phyloP scores from a whole-genome alignment of 1,140 invertebrate species.

The Calephelis virginiensis region DNA sequence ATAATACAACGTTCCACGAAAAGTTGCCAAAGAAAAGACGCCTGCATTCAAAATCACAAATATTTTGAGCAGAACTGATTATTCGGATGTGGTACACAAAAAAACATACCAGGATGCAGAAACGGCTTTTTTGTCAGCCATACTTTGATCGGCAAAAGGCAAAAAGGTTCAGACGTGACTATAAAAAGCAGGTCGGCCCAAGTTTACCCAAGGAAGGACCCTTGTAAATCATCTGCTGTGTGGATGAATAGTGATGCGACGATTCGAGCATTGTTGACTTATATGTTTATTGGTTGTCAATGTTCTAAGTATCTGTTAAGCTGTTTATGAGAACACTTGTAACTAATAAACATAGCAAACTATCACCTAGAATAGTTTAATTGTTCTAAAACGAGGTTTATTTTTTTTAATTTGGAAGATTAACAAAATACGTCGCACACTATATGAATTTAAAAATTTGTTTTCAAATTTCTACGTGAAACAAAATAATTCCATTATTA shows the following conservation, averaged over 20 bases:
- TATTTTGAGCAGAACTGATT: conserved; percentile 77
- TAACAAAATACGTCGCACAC: too few species aligned
- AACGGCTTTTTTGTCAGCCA: conserved; percentile 65
- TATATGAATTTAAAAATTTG: too few species aligned
- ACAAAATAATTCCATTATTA: neutral
- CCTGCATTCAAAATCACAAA: conserved; percentile 68
- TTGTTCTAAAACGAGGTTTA: neutral
- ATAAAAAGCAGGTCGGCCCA: conserved; percentile 71
- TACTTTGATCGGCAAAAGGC: conserved; percentile 63
- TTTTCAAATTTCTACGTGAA: neutral
- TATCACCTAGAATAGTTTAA: neutral
- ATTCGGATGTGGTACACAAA: conserved; percentile 76
- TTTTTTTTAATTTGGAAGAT: too few species aligned
- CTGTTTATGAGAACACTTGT: conserved; percentile 53
- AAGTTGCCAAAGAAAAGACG: conserved; percentile 57
- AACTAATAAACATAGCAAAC: conserved; percentile 26
- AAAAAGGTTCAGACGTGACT: conserved; percentile 69
- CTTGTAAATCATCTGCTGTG: conserved; percentile 75
- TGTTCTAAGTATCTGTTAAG: conserved; percentile 68
- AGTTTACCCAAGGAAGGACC: conserved; percentile 77
- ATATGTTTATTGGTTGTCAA: conserved; percentile 69
- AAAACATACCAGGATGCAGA: conserved; percentile 72
- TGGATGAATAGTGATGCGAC: conserved; percentile 63
- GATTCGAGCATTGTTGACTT: conserved; percentile 67
- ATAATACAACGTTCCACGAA: conserved; percentile 56